phyloP scores from a whole-genome alignment of 2,888 invertebrate species.

The Platycnemis pennipes region DNA sequence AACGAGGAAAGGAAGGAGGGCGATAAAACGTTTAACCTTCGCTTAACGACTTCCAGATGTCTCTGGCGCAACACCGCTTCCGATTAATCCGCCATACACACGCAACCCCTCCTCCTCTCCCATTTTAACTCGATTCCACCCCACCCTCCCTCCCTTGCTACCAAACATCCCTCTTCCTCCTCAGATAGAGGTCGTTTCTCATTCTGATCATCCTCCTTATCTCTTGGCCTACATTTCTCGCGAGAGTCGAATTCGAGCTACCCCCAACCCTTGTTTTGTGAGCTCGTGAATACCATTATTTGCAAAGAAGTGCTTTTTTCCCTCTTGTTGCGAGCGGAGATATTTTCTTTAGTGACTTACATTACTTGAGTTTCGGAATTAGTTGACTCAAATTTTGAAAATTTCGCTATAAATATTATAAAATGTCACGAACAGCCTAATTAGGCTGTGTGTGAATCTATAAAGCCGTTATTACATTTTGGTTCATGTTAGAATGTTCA shows the following conservation, averaged over 20 bases:
- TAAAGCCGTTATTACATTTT: no score
- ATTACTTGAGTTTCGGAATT: no score
- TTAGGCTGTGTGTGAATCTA: no score
- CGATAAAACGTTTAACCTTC: conserved; percentile 39
- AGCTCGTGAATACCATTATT: no score
- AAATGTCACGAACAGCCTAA: no score
- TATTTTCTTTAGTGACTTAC: no score
- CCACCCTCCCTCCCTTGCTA: neutral
- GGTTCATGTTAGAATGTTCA: no score
- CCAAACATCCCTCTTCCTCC: neutral
- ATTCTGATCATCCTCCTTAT: neutral
- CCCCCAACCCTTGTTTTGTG: no score
- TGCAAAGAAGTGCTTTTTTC: no score
- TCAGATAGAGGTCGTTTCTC: neutral
- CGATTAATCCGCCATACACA: conserved; percentile 5
- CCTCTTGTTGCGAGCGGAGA: no score
- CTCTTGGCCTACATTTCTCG: neutral
- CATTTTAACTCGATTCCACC: neutral
- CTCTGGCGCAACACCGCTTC: conserved; percentile 1
- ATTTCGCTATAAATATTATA: no score
- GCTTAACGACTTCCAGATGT: conserved; percentile 51
- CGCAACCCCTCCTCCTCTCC: neutral
- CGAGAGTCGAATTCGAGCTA: neutral
- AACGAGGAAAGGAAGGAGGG: neutral
- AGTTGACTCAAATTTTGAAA: no score